Conservation (phyloP, 2,113 vertebrate genomes). For the Lepus timidus region DNA sequence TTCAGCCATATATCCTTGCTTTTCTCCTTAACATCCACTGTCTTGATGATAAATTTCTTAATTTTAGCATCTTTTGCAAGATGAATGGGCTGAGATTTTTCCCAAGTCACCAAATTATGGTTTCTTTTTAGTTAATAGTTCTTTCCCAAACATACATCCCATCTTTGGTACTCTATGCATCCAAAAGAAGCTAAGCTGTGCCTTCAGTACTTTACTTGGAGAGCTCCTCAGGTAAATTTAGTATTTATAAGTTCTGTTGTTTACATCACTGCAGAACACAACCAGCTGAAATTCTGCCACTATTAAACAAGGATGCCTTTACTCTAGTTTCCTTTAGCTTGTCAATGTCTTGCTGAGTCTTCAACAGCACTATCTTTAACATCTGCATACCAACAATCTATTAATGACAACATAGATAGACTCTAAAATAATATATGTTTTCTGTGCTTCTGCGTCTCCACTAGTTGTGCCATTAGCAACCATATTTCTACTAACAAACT, state of each 20-base stretch:
- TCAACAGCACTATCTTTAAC: neutral
- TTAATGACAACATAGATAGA: neutral
- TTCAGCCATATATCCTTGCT: neutral
- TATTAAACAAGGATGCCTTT: neutral
- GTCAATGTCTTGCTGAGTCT: neutral
- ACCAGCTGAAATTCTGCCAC: neutral
- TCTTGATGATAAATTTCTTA: neutral
- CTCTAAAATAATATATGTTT: neutral
- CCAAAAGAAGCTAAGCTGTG: neutral
- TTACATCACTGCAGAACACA: neutral
- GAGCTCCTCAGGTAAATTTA: neutral
- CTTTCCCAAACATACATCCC: neutral
- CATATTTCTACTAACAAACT: neutral
- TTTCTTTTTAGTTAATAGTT: neutral
- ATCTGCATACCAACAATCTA: neutral
- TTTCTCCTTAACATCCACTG: neutral
- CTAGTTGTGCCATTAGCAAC: neutral
- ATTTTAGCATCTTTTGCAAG: neutral
- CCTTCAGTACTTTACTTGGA: neutral
- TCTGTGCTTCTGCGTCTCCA: neutral
- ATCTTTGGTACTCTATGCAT: neutral
- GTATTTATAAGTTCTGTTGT: neutral
- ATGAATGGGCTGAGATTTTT: neutral
- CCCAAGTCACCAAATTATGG: neutral
- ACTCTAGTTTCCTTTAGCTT: neutral